phyloP scores from a whole-genome alignment of 2,797 vertebrate species.

The Acestrorhynchus altus region DNA sequence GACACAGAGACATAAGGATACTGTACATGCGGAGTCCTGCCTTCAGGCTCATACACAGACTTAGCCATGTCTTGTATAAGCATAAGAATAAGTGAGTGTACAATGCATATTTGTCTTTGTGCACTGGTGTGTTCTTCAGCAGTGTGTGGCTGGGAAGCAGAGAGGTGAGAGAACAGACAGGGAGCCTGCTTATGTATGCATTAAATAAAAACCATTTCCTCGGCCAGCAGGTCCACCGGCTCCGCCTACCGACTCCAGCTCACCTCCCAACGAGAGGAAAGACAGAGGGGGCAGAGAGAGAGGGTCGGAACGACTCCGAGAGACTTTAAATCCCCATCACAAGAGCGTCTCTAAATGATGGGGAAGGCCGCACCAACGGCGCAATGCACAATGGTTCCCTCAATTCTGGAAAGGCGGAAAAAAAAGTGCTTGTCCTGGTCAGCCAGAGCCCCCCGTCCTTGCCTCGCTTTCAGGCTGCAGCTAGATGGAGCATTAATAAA shows the following conservation, averaged over 20 bases:
- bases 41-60: slow-evolving; percentile 23
- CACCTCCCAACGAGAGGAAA: slow-evolving; percentile 44
- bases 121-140: slow-evolving; percentile 14
- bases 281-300: slow-evolving; percentile 39
- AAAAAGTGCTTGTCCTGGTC: not conserved
- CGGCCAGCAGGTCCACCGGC: slow-evolving; percentile 59
- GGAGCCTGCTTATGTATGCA: slow-evolving; percentile 69
- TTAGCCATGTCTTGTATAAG: slow-evolving; percentile 41
- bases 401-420: not conserved
- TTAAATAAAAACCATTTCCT: slow-evolving; percentile 70
- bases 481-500: slow-evolving; percentile 11
- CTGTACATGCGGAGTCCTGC: not conserved
- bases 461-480: slow-evolving; percentile 4
- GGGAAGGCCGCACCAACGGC: slow-evolving; percentile 46
- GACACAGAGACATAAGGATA: not conserved
- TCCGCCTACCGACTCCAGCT: slow-evolving; percentile 41
- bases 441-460: not conserved
- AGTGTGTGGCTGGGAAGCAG: slow-evolving; percentile 44
- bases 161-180: slow-evolving; percentile 55
- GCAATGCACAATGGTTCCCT: not conserved
- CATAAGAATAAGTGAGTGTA: slow-evolving; percentile 48
- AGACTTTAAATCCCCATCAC: slow-evolving; percentile 58
- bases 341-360: slow-evolving; percentile 50
- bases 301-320: not conserved
- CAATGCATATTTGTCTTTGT: slow-evolving; percentile 45